A percentile compares a stretch with the other conserved stretches of the same genome.
These are phyloP conservation scores for Argynnis bischoffii DNA, from an alignment of 2,888 invertebrate genomes.

Conservation along the genomic window DNA sequence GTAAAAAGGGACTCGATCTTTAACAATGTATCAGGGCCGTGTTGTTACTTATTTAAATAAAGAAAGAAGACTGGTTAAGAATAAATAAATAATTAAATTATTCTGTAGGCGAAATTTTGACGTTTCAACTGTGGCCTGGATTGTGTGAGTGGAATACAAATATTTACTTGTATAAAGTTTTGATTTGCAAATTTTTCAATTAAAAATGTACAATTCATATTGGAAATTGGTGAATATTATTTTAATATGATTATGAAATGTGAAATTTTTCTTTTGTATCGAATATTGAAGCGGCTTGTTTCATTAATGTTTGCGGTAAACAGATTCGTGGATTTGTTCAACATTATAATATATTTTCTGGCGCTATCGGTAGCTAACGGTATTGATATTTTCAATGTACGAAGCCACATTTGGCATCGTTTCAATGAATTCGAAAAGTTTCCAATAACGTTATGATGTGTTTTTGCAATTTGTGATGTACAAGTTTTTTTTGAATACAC, in stretches of 20 bases:
- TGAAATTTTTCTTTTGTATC: neutral
- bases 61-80: conserved; percentile 70
- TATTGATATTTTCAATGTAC: conserved; percentile 37
- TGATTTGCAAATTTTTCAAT: conserved; percentile 3
- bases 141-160: conserved; percentile 18
- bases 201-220: neutral
- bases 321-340: conserved; percentile 12
- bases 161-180: conserved; percentile 6
- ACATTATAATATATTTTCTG: conserved; percentile 19
- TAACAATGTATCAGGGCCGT: conserved; percentile 31
- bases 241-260: neutral
- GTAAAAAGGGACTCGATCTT: conserved; percentile 27
- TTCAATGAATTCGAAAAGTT: conserved; percentile 28
- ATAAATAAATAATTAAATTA: conserved; percentile 65
- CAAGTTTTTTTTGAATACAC: neutral
- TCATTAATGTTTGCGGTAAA: conserved; percentile 10
- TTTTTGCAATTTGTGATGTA: conserved; percentile 4
- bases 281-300: conserved; percentile 8
- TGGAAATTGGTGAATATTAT: neutral
- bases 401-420: conserved; percentile 34
- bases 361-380: conserved; percentile 16
- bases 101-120: conserved; percentile 38
- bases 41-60: conserved; percentile 43
- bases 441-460: conserved; percentile 18
- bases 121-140: conserved; percentile 13